These are phyloP conservation scores for Anoplopoma fimbria DNA, from an alignment of 2,113 vertebrate genomes.

Conservation along the genomic window DNA sequence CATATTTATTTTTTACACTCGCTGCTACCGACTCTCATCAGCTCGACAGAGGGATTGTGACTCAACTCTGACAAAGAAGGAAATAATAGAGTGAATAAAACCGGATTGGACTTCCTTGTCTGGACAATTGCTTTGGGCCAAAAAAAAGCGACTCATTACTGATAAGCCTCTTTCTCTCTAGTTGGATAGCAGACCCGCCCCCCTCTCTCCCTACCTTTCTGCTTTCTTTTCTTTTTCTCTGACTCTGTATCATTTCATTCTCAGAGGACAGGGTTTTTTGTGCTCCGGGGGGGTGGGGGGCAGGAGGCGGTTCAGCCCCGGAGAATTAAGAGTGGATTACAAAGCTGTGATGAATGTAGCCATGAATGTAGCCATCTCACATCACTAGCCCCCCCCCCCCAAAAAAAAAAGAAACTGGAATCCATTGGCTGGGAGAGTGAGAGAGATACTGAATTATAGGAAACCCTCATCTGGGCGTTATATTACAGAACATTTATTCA, in stretches of 20 bases:
- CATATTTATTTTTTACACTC: slow-evolving; percentile 63
- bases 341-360: slow-evolving; percentile 68
- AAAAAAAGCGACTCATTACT: slow-evolving; percentile 65
- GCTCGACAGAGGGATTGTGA: neutral
- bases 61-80: slow-evolving; percentile 38
- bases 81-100: slow-evolving; percentile 34
- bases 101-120: slow-evolving; percentile 45
- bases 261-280: slow-evolving; percentile 55
- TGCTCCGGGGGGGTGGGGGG: slow-evolving; percentile 15
- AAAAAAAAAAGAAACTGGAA: slow-evolving; percentile 7
- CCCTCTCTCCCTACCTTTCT: slow-evolving; percentile 38
- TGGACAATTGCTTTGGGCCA: slow-evolving; percentile 44
- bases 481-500: slow-evolving; percentile 3
- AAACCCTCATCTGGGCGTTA: slow-evolving; percentile 18
- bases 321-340: slow-evolving; percentile 71
- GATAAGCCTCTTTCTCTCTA: slow-evolving; percentile 76
- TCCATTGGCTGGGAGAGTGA: slow-evolving; percentile 3
- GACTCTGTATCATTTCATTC: slow-evolving; percentile 70
- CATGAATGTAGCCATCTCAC: slow-evolving; percentile 64
- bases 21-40: neutral
- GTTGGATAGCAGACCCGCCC: slow-evolving; percentile 50
- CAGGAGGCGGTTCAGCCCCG: slow-evolving; percentile 15
- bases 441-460: neutral
- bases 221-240: slow-evolving; percentile 44
- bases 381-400: slow-evolving; percentile 3